These are phyloP conservation scores for Bradypodion pumilum DNA, from an alignment of 2,797 vertebrate genomes.

Conservation along the genomic window DNA sequence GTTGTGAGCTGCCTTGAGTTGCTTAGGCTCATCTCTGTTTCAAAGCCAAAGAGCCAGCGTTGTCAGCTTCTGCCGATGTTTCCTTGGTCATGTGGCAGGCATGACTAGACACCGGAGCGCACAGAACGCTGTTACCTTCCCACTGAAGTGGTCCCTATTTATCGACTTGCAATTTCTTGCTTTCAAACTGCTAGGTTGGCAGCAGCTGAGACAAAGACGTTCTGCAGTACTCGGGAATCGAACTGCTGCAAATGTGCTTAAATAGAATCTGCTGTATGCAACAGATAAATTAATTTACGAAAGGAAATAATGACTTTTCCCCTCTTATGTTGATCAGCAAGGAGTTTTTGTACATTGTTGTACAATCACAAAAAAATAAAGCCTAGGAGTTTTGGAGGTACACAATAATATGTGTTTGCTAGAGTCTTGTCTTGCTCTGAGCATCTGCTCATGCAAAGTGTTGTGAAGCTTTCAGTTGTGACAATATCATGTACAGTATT, in stretches of 20 bases:
- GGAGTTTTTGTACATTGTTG: neutral
- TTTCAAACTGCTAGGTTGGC: no score
- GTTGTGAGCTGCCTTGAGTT: no score
- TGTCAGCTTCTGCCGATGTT: no score
- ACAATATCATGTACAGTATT: neutral
- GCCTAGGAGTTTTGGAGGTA: neutral
- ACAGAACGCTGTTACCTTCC: no score
- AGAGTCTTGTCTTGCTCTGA: neutral
- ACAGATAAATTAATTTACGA: neutral
- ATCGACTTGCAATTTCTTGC: no score
- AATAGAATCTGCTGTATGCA: neutral
- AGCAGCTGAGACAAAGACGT: no score
- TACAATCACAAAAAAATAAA: neutral
- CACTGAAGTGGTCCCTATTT: no score
- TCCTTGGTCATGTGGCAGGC: no score
- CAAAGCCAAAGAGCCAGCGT: no score
- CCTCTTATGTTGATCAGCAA: neutral
- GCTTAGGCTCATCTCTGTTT: no score
- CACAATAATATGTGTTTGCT: neutral
- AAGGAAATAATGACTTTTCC: neutral
- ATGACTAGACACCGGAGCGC: no score
- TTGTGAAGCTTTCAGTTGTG: neutral
- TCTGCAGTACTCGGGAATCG: no score
- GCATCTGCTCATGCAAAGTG: neutral
- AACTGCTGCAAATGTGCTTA: fast-evolving